Conservation (phyloP, 2,797 vertebrate genomes). For the Gephyroberyx darwinii region DNA sequence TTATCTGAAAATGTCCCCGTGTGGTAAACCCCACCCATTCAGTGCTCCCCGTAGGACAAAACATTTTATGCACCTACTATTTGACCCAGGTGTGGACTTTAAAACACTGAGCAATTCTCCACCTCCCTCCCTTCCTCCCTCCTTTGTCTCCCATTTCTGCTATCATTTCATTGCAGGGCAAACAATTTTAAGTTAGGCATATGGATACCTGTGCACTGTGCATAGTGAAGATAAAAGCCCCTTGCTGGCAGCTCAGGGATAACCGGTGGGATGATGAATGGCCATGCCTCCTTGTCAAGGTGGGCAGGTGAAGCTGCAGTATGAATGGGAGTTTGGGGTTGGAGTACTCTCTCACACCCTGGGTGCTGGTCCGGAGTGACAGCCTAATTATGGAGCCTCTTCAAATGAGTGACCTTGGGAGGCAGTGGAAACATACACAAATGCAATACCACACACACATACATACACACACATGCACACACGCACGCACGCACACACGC, state of each 20-base stretch:
- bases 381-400: constrained; percentile 64
- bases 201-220: constrained; percentile 54
- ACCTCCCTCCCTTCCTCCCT: not conserved
- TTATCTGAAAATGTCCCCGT: constrained; percentile 26
- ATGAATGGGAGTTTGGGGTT: constrained; percentile 64
- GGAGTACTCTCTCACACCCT: constrained; percentile 44
- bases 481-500: constrained; percentile 23
- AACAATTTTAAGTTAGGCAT: constrained; percentile 53
- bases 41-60: constrained; percentile 6
- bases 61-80: constrained; percentile 42
- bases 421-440: constrained; percentile 26
- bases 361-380: constrained; percentile 62
- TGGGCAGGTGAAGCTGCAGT: constrained; percentile 63
- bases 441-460: constrained; percentile 17
- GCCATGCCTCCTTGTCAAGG: constrained; percentile 69
- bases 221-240: constrained; percentile 69
- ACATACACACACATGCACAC: constrained; percentile 25
- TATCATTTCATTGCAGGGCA: constrained; percentile 33
- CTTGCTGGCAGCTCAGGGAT: constrained; percentile 67
- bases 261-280: constrained; percentile 75
- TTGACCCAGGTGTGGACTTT: constrained; percentile 33
- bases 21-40: constrained; percentile 11
- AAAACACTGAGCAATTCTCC: constrained; percentile 8
- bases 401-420: constrained; percentile 72
- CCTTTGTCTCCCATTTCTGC: constrained; percentile 3